Percentiles rank a stretch among this genome's conserved stretches.
Conservation (phyloP, 2,113 vertebrate species). For the Chroicocephalus ridibundus region DNA sequence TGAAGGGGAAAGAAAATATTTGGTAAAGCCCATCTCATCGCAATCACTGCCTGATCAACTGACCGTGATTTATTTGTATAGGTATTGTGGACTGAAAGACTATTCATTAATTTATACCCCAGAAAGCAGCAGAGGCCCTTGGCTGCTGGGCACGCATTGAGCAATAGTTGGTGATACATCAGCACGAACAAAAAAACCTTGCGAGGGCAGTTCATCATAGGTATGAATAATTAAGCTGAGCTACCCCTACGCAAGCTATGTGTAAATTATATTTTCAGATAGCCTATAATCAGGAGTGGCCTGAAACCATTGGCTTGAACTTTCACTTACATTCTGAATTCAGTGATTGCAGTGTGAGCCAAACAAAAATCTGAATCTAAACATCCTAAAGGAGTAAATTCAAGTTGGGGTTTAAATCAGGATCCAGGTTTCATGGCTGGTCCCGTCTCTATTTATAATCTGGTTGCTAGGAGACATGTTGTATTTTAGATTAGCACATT, state of each 20-base stretch:
- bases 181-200: not conserved
- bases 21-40: not conserved
- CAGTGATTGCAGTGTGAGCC: not conserved
- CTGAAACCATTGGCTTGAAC: not conserved
- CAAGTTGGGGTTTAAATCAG: constrained; percentile 45
- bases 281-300: not conserved
- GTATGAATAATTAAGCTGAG: constrained; percentile 6
- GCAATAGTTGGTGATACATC: not conserved
- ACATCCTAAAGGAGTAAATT: constrained; percentile 42
- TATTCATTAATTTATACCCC: not conserved
- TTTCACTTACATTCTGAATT: not conserved
- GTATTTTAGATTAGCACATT: constrained; percentile 68
- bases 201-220: not conserved
- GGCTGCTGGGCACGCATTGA: not conserved
- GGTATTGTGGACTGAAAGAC: not conserved
- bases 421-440: constrained; percentile 64
- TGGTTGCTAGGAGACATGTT: constrained; percentile 71
- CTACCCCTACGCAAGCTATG: not conserved
- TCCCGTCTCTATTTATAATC: constrained; percentile 71
- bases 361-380: constrained; percentile 29
- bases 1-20: not conserved
- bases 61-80: not conserved
- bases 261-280: constrained; percentile 29
- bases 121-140: not conserved
- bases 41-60: not conserved